Base-by-base conservation (phyloP, 2,797 vertebrate species). In the Phalanger gymnotis region DNA sequence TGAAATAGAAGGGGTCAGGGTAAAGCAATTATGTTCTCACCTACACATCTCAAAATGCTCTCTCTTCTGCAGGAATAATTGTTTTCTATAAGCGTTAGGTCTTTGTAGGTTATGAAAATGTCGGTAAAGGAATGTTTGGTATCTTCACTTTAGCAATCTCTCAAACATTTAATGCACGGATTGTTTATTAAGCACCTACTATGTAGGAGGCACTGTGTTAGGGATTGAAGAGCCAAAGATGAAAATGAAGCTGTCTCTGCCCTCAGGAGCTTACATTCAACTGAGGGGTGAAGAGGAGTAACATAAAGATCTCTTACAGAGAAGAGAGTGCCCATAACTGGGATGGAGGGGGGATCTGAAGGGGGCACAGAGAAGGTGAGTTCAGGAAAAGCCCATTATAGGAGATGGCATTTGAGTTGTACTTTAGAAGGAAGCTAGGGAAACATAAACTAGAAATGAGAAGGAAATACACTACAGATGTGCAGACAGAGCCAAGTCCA, bases 1-100 rank as follows among this genome's bases (percentile, higher is more conserved):
- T 30, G 54, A 95, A 94, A 55, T 91, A 91, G 54, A 94, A 95
- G 19, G 5, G 51, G 92, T 92, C 54, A 55, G 30, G 95, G 55
- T 22, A 93, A 97, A 96, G 51, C 52, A 94, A 92, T 91, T 47
- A 91, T 94, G 5, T 1, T 25, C 61, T 89, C 40, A 94, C 12
- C n/a, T 34, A 2, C 94, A 92, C 25, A 53, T 92, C 31, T 94
- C 81, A 90, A 94, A 94, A 81, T 96, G 56, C 2, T 95, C 73
- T 52, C 51, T 91, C 94, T 94, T 61, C 53, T 94, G 7, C 22
- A n/a, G 91, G 94, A 61, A 94, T 93, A 27, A 51, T 57, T n/a
- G 10, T 52, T 93, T 92, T 94, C 3, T 81, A 89, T 28, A 91
- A 92, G 55, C 31, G 52, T 90, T 96, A 92, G 40, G 7, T n/a